Conservation (phyloP, 2,113 vertebrate species). For the Benitochromis conjunctus region DNA sequence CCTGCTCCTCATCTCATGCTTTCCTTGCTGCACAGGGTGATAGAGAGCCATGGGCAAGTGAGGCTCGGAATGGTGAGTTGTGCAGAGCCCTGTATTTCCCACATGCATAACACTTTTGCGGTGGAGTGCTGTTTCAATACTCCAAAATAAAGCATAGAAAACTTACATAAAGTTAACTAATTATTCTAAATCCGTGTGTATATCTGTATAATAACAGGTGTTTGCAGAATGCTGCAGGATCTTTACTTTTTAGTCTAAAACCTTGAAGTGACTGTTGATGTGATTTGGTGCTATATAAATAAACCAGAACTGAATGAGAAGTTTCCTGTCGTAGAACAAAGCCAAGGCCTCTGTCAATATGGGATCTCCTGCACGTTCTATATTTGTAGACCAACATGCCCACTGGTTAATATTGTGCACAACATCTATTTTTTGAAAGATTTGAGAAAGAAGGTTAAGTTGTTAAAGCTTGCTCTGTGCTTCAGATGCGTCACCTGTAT, state of each 20-base stretch:
- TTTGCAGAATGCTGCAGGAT: background rate
- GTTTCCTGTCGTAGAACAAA: background rate
- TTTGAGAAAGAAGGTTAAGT: background rate
- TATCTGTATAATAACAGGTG: background rate
- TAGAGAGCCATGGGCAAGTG: constrained; percentile 89
- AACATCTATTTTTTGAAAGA: background rate
- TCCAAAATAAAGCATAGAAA: background rate
- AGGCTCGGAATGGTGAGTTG: constrained; percentile 89
- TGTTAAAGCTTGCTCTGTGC: background rate
- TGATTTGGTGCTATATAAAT: background rate
- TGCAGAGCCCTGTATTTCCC: background rate
- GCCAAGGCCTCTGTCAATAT: background rate
- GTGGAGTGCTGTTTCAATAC: background rate
- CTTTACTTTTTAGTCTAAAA: background rate
- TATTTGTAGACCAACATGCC: background rate
- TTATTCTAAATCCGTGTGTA: background rate
- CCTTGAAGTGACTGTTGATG: background rate
- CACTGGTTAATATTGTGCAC: background rate
- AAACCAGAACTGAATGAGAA: background rate
- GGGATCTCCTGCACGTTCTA: background rate
- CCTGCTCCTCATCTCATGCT: background rate
- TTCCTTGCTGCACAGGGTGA: constrained; percentile 74
- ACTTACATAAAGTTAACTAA: background rate
- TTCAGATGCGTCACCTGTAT: constrained; percentile 94
- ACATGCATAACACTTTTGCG: background rate